phyloP scores from a whole-genome alignment of 2,888 invertebrate species.

The Tuta absoluta region DNA sequence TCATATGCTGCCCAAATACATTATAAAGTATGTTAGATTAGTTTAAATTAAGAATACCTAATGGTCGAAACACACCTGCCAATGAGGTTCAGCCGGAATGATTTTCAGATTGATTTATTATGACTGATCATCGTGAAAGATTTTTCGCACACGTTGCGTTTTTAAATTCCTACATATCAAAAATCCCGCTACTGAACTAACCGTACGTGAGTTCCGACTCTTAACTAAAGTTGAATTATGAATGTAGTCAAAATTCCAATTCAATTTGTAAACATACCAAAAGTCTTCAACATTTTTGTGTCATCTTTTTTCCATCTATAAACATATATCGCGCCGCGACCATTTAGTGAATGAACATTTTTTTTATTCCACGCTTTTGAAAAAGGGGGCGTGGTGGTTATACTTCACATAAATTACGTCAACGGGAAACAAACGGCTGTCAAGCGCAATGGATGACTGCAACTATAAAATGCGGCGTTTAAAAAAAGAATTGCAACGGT shows the following conservation, averaged over 20 bases:
- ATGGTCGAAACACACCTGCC: too few species aligned
- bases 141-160: too few species aligned
- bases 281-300: background rate
- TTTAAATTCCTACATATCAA: too few species aligned
- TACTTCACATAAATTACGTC: conserved; percentile 64
- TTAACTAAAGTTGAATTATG: too few species aligned
- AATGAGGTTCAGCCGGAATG: too few species aligned
- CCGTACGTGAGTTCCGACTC: too few species aligned
- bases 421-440: conserved; percentile 50
- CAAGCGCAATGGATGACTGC: conserved; percentile 43
- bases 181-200: too few species aligned
- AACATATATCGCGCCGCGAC: conserved; percentile 14
- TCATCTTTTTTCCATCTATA: background rate
- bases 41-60: too few species aligned
- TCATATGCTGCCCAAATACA: too few species aligned
- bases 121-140: too few species aligned
- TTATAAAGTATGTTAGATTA: too few species aligned
- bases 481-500: conserved; percentile 20
- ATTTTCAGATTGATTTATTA: too few species aligned
- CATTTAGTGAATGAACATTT: conserved; percentile 7
- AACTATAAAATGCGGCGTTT: conserved; percentile 37
- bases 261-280: conserved; percentile 5
- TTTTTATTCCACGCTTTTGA: background rate
- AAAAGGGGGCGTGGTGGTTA: conserved; percentile 57
- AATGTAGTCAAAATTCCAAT: background rate